A percentile compares a stretch with the other conserved stretches of the same genome.
phyloP scores from a whole-genome alignment of 2,888 invertebrate species.

The Phaonia tiefii region DNA sequence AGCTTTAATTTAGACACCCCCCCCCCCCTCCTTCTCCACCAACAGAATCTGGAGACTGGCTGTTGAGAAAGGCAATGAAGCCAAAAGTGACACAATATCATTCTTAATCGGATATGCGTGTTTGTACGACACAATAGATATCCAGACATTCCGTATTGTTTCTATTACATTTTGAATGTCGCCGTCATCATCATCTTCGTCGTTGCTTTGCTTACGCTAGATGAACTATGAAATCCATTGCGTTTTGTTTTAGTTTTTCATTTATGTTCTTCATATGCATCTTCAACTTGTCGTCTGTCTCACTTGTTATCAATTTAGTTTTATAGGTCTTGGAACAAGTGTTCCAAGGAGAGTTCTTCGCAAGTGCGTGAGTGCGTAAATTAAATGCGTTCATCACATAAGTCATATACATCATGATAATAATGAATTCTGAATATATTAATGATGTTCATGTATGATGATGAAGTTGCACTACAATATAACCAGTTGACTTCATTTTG shows the following conservation, averaged over 20 bases:
- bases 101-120: constrained; percentile 58
- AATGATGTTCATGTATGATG: not conserved
- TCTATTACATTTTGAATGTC: not conserved
- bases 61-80: constrained; percentile 38
- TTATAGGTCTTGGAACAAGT: constrained; percentile 59
- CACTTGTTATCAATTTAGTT: constrained; percentile 58
- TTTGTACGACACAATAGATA: too few relatives aligned
- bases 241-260: too few relatives aligned
- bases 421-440: not conserved
- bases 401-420: not conserved
- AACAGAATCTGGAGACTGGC: not conserved
- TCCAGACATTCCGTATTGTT: constrained; percentile 8
- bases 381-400: constrained; percentile 1
- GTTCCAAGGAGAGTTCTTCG: not conserved
- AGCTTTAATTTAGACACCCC: not conserved
- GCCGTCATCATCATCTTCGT: not conserved
- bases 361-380: not conserved
- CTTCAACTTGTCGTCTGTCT: not conserved
- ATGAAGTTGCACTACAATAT: not conserved
- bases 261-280: not conserved
- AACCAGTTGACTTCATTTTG: not conserved
- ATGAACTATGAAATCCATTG: too few relatives aligned
- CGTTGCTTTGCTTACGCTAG: not conserved
- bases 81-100: constrained; percentile 58
- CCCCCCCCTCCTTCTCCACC: not conserved